Percentiles rank a stretch among this genome's conserved stretches.
Evolutionary conservation across 2,888 invertebrate species (phyloP).

Genomic region (Synanthedon vespiformis): DNA sequence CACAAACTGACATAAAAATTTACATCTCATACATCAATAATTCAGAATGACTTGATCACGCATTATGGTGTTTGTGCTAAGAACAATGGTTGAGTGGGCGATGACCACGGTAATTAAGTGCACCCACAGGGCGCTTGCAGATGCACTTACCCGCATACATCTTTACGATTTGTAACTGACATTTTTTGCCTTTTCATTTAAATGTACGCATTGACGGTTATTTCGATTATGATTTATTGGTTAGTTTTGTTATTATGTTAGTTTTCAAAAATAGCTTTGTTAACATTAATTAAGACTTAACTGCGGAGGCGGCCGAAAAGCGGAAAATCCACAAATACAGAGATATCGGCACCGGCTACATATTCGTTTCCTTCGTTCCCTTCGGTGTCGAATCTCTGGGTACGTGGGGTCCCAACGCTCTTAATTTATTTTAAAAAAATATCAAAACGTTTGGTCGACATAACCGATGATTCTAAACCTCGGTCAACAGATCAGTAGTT

Average conservation of each 20-base stretch:
- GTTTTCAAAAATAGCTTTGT: too few relatives aligned
- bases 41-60: slow-evolving; percentile 16
- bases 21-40: slow-evolving; percentile 14
- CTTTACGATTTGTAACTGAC: slow-evolving; percentile 6
- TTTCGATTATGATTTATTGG: slow-evolving; percentile 4
- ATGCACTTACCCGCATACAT: slow-evolving; percentile 14
- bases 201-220: slow-evolving; percentile 8
- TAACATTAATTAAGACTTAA: too few relatives aligned
- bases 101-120: slow-evolving; percentile 19
- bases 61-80: background rate
- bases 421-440: too few relatives aligned
- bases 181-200: slow-evolving; percentile 9
- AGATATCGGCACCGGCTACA: too few relatives aligned
- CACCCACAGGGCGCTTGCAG: background rate
- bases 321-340: too few relatives aligned
- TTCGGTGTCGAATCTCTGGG: too few relatives aligned
- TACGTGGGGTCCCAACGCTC: too few relatives aligned
- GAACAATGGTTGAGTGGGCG: slow-evolving; percentile 22
- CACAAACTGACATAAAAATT: slow-evolving; percentile 10
- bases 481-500: too few relatives aligned
- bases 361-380: too few relatives aligned
- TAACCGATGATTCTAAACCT: too few relatives aligned
- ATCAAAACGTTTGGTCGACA: too few relatives aligned
- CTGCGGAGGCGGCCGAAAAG: too few relatives aligned
- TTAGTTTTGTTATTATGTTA: slow-evolving; percentile 1